These are phyloP conservation scores for Drosophila robusta DNA, from an alignment of 2,888 invertebrate genomes.

Conservation along the genomic window DNA sequence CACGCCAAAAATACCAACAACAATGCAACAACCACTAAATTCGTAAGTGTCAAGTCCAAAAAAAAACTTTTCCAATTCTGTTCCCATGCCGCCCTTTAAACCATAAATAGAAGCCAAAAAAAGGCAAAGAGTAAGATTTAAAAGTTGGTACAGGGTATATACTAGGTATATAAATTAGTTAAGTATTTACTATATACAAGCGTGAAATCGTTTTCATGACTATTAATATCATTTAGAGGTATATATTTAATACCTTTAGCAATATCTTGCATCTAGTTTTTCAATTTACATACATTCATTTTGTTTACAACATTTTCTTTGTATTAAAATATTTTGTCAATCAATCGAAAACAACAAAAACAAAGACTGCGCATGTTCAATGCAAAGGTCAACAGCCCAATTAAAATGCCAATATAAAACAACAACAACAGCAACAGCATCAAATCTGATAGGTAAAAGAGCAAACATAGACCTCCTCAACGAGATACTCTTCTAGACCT, in stretches of 20 bases:
- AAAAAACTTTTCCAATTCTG: slow-evolving; percentile 7
- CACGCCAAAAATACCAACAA: slow-evolving; percentile 12
- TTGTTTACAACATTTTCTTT: slow-evolving; percentile 1
- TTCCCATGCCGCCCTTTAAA: not conserved
- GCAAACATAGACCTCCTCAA: slow-evolving; percentile 9
- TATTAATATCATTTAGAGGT: too few relatives aligned
- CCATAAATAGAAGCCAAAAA: too few relatives aligned
- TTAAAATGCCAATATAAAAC: slow-evolving; percentile 41
- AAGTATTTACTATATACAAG: too few relatives aligned
- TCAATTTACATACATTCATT: not conserved
- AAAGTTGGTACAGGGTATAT: too few relatives aligned
- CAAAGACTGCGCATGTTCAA: slow-evolving; percentile 3
- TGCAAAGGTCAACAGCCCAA: slow-evolving; percentile 64
- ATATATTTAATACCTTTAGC: too few relatives aligned
- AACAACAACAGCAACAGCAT: slow-evolving; percentile 9
- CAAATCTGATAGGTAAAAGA: slow-evolving; percentile 15
- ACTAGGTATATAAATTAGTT: too few relatives aligned
- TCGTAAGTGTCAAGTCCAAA: slow-evolving; percentile 80
- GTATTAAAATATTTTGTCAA: slow-evolving; percentile 4
- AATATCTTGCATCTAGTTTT: too few relatives aligned
- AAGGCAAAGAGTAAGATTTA: too few relatives aligned
- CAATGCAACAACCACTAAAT: slow-evolving; percentile 63
- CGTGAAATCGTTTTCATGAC: too few relatives aligned
- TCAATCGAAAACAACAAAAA: slow-evolving; percentile 10
- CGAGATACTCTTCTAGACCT: not conserved